Evolutionary conservation across 2,888 invertebrate species (phyloP).

Genomic region (Cheilosia vulpina): DNA sequence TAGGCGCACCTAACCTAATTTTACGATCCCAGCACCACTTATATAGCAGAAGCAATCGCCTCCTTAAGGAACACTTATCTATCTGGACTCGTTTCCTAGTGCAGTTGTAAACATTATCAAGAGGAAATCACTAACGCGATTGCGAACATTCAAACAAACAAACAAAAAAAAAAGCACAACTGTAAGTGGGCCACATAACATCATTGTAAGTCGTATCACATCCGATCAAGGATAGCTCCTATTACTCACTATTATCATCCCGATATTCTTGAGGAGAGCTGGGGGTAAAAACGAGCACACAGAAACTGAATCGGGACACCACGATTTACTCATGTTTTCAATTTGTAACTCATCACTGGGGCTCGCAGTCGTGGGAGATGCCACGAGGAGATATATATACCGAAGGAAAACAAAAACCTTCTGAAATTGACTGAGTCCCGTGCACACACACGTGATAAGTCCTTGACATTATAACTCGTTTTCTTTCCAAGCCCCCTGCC

Average conservation of each 20-base stretch:
- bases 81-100: background rate
- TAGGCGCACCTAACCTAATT: too few species aligned
- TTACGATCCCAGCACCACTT: too few species aligned
- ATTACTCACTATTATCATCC: conserved; percentile 66
- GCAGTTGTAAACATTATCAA: conserved; percentile 4
- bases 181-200: conserved; percentile 36
- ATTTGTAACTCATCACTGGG: conserved; percentile 71
- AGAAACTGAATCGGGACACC: conserved; percentile 52
- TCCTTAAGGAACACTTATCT: too few species aligned
- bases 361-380: conserved; percentile 50
- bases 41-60: too few species aligned
- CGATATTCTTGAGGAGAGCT: conserved; percentile 21
- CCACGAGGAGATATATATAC: conserved; percentile 21
- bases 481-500: background rate
- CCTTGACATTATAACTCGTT: conserved; percentile 52
- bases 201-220: conserved; percentile 68
- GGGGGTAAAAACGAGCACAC: background rate
- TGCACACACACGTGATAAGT: conserved; percentile 45
- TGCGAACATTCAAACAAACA: conserved; percentile 6
- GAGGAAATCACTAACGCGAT: conserved; percentile 14
- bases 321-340: conserved; percentile 73
- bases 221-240: conserved; percentile 67
- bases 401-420: conserved; percentile 47
- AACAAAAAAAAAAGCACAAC: conserved; percentile 23
- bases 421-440: conserved; percentile 45